A percentile compares a stretch with the other conserved stretches of the same genome.
Evolutionary conservation across 2,888 invertebrate genomes (phyloP).

Genomic region (Mythimna lalbum): DNA sequence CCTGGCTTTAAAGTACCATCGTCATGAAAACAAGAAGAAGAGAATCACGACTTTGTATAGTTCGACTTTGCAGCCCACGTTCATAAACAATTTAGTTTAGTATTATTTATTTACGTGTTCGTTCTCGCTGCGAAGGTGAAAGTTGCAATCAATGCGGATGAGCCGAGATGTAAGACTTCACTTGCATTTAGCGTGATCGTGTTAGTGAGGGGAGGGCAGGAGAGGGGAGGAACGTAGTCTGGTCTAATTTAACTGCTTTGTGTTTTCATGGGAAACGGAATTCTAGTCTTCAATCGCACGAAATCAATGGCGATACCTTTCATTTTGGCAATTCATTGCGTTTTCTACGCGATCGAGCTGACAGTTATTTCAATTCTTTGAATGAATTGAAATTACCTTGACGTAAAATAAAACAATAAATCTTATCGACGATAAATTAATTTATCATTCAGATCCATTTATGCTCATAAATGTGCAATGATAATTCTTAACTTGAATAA

Average conservation of each 20-base stretch:
- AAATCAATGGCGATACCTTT: background rate
- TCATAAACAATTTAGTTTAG: background rate
- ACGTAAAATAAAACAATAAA: too few relatives aligned
- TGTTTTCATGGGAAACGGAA: conserved; percentile 20
- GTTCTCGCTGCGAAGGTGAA: conserved; percentile 61
- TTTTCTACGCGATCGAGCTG: background rate
- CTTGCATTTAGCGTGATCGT: conserved; percentile 30
- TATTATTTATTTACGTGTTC: conserved; percentile 19
- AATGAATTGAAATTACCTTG: too few relatives aligned
- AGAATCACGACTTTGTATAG: background rate
- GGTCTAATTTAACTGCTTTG: conserved; percentile 22
- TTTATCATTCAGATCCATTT: background rate
- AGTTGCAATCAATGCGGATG: conserved; percentile 60
- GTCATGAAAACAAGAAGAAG: background rate
- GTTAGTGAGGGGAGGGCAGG: background rate
- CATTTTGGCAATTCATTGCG: background rate
- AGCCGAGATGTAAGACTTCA: conserved; percentile 26
- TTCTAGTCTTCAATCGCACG: background rate
- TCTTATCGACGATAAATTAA: background rate
- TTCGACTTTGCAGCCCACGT: background rate
- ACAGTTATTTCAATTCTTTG: too few relatives aligned
- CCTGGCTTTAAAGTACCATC: background rate
- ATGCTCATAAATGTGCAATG: background rate
- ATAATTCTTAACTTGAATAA: background rate
- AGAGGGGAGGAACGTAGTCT: background rate